Evolutionary conservation across 2,113 vertebrate species (phyloP).

Genomic region (Ctenomys sociabilis): DNA sequence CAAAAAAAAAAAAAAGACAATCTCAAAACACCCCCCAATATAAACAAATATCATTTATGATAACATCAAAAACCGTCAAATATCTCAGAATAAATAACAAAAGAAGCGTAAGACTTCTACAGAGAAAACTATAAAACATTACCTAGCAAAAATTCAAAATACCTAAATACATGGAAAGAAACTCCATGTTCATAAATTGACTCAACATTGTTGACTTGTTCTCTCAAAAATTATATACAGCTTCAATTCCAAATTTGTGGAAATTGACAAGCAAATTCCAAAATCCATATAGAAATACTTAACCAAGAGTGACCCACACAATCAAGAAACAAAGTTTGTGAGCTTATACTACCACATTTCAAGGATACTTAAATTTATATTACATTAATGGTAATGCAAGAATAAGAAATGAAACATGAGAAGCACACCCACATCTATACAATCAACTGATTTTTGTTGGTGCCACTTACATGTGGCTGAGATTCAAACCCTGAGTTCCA

Average conservation of each 20-base stretch:
- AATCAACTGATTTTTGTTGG: background rate
- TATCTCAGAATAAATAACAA: constrained; percentile 28
- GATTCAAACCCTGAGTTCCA: background rate
- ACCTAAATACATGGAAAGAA: background rate
- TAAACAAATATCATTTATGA: constrained; percentile 12
- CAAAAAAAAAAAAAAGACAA: background rate
- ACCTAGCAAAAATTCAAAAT: background rate
- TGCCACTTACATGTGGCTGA: background rate
- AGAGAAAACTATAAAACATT: background rate
- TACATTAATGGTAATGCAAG: background rate
- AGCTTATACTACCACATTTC: background rate
- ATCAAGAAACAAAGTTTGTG: constrained; percentile 21
- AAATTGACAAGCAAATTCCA: constrained; percentile 1
- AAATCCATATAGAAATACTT: background rate
- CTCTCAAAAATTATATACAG: constrained; percentile 8
- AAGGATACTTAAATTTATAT: background rate
- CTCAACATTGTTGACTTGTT: background rate
- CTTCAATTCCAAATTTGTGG: constrained; percentile 48
- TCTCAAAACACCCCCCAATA: background rate
- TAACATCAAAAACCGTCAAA: constrained; percentile 15
- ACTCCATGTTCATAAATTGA: background rate
- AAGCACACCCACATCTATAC: background rate
- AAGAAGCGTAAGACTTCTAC: background rate
- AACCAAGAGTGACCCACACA: background rate
- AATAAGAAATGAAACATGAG: constrained; percentile 43